Base-by-base conservation (phyloP, 2,113 vertebrate species). In the Corynorhinus townsendii region DNA sequence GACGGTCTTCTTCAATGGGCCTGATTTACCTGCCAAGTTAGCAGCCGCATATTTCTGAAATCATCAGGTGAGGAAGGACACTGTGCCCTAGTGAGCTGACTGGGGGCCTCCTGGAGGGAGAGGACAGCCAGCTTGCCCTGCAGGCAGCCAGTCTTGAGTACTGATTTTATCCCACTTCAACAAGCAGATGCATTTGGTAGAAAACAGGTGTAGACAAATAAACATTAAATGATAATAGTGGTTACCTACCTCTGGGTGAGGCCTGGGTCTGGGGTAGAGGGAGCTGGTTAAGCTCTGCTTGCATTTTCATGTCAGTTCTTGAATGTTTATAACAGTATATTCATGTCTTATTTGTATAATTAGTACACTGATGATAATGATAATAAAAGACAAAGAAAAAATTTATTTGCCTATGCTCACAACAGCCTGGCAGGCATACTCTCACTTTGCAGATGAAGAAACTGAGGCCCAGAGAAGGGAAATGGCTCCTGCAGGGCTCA, bases 401-500 rank as follows among this genome's bases (percentile, higher is more conserved):
- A 40, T 7, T 7, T 26, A 49, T 62, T 69, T 24, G 12, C 54
- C 10, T 35, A n/a, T 59, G 45, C 3, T 64, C 35, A 52, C 20
- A 71, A 59, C 4, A 83, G 43, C 30, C 47, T 73, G 38, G 26
- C 66, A 68, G 45, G 16, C 59, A 54, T 54, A 22, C 30, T 90
- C 49, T 12, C 20, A 64, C 71, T 86, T 82, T 64, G 15, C 40
- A 82, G 69, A 15, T 43, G 62, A 82, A 90, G 30, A 68, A 43
- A 72, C 38, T 43, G 54, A 90, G 49, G 76, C 26, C 19, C 22
- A 38, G n/a, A n/a, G 20, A 77, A 12, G 19, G 7, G 24, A n/a
- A 38, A 0, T 22, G 83, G 5, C 7, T 68, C 43, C 9, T 54
- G 6, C 4, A 8, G 33, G 19, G 4, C 1, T 14, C 33, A 10